Conservation (phyloP, 2,888 invertebrate genomes). For the Deladenus siricidicola region DNA sequence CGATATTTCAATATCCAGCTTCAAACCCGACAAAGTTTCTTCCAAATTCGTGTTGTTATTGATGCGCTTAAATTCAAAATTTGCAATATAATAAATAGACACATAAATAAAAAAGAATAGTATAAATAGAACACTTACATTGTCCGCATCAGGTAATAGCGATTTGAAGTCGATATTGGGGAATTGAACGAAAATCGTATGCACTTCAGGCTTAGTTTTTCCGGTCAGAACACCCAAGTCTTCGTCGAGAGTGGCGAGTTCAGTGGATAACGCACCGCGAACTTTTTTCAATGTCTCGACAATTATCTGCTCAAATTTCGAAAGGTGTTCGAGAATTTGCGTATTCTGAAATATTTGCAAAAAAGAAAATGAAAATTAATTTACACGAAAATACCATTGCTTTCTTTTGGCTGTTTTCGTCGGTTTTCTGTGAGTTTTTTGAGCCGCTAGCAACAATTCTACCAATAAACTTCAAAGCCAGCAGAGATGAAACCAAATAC, state of each 20-base stretch:
- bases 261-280: neutral
- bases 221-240: neutral
- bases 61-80: too few relatives aligned
- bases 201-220: too few relatives aligned
- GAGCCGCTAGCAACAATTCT: neutral
- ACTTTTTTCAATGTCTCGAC: neutral
- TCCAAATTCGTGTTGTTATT: neutral
- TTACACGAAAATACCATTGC: neutral
- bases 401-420: neutral
- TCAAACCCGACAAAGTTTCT: neutral
- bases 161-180: too few relatives aligned
- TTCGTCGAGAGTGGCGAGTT: neutral
- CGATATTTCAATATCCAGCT: neutral
- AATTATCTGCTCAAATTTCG: neutral
- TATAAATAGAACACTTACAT: too few relatives aligned
- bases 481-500: neutral
- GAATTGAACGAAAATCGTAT: too few relatives aligned
- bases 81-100: too few relatives aligned
- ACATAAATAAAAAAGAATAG: too few relatives aligned
- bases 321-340: neutral
- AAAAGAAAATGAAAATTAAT: neutral
- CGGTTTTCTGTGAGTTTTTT: neutral
- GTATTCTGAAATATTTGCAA: neutral
- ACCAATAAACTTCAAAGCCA: neutral
- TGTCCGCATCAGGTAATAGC: too few relatives aligned